Evolutionary conservation across 2,888 invertebrate genomes (phyloP).

Genomic region (Mactromeris polynyma): DNA sequence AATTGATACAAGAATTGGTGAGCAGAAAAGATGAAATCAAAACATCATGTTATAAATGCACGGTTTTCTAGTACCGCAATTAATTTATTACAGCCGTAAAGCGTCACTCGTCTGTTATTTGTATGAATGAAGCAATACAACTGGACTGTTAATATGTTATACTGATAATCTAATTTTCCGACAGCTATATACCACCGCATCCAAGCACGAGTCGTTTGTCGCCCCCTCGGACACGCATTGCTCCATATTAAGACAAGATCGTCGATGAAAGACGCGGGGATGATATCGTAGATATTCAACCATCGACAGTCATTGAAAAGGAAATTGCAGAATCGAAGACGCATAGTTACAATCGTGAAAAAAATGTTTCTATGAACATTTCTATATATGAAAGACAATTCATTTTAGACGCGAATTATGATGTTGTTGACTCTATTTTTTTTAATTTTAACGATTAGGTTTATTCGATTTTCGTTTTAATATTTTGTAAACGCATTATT

Average conservation of each 20-base stretch:
- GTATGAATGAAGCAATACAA: neutral
- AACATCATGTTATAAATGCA: too few relatives aligned
- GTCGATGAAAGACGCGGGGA: constrained; percentile 62
- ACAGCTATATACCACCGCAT: constrained; percentile 78
- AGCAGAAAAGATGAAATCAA: too few relatives aligned
- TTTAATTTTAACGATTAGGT: neutral
- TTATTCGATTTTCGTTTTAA: neutral
- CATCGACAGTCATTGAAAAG: neutral
- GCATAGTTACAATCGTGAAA: neutral
- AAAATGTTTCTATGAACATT: neutral
- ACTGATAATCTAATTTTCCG: constrained; percentile 37
- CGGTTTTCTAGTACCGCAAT: too few relatives aligned
- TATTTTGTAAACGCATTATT: neutral
- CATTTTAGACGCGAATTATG: neutral
- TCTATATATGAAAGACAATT: neutral
- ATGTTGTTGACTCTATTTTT: neutral
- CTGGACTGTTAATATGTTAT: neutral
- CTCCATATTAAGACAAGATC: constrained; percentile 76
- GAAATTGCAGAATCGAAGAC: neutral
- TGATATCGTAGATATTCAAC: constrained; percentile 29
- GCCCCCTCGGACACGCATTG: constrained; percentile 78
- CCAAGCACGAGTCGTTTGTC: constrained; percentile 74
- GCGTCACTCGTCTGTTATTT: too few relatives aligned
- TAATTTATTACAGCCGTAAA: too few relatives aligned
- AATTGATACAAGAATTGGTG: too few relatives aligned